Evolutionary conservation across 2,113 vertebrate species (phyloP).

Genomic region (Callithrix jacchus): DNA sequence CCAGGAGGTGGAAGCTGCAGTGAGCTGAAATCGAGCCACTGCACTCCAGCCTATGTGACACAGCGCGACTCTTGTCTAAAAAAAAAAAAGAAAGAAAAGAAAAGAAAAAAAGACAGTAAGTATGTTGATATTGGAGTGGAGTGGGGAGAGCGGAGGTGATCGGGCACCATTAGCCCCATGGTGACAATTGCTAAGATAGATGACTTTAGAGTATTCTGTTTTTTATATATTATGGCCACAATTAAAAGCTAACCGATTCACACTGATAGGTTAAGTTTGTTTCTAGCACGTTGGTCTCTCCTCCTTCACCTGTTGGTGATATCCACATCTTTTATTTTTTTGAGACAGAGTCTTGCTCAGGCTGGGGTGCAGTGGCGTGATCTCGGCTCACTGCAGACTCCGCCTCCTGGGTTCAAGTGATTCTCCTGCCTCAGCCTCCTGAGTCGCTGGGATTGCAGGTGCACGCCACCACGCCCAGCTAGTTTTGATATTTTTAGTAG

Average conservation of each 20-base stretch:
- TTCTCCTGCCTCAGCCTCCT: too few species aligned
- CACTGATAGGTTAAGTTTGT: neutral
- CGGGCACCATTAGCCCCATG: rapidly evolving
- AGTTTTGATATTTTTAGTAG: too few species aligned
- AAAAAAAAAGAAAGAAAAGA: too few species aligned
- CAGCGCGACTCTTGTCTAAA: rapidly evolving
- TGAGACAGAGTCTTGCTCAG: neutral
- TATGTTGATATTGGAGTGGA: neutral
- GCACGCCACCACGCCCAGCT: rapidly evolving
- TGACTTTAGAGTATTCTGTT: rapidly evolving
- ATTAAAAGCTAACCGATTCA: neutral
- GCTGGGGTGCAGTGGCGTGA: too few species aligned
- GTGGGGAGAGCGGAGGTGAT: too few species aligned
- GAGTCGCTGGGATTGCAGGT: too few species aligned
- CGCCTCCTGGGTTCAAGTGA: rapidly evolving
- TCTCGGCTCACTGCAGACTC: neutral
- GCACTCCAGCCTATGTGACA: too few species aligned
- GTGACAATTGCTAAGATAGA: neutral
- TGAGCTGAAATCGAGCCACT: too few species aligned
- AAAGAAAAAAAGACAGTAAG: conserved; percentile 54
- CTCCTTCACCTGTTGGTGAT: neutral
- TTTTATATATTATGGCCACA: neutral
- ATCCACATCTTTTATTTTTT: neutral
- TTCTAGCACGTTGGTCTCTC: neutral
- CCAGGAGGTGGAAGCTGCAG: too few species aligned